These are phyloP conservation scores for Hybognathus amarus DNA, from an alignment of 2,797 vertebrate species.

Conservation along the genomic window DNA sequence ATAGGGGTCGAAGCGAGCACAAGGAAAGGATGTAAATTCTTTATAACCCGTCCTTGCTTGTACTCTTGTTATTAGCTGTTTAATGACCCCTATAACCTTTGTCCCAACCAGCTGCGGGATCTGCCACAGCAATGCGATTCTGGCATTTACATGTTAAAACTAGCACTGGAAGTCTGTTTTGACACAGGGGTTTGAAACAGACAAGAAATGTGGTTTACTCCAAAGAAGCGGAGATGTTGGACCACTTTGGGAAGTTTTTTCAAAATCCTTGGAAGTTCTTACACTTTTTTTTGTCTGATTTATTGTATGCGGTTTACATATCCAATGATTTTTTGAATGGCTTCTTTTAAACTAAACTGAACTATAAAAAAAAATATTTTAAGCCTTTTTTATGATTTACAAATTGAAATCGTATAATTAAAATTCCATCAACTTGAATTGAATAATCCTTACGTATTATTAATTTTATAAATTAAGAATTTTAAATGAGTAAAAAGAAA, in stretches of 20 bases:
- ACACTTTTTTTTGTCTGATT: neutral
- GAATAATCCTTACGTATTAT: neutral
- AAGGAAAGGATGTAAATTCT: slow-evolving; percentile 9
- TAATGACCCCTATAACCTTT: slow-evolving; percentile 32
- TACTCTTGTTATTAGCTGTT: slow-evolving; percentile 37
- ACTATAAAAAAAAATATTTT: neutral
- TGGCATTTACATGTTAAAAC: slow-evolving; percentile 72
- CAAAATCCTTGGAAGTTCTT: neutral
- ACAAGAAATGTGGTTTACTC: slow-evolving; percentile 6
- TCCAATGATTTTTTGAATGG: neutral
- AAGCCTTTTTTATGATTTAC: neutral
- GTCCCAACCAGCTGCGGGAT: slow-evolving; percentile 61
- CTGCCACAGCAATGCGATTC: slow-evolving; percentile 66
- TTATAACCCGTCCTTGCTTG: slow-evolving; percentile 20
- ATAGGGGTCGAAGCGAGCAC: neutral
- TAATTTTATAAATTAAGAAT: neutral
- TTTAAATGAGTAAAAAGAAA: neutral
- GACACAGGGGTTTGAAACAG: slow-evolving; percentile 30
- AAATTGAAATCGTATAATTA: neutral
- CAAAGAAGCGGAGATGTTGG: neutral
- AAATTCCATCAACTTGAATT: neutral
- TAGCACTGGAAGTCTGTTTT: slow-evolving; percentile 69
- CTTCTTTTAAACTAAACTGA: neutral
- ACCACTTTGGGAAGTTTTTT: neutral
- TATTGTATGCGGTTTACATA: neutral